Conservation (phyloP, 1,140 invertebrate species). For the Musca domestica region DNA sequence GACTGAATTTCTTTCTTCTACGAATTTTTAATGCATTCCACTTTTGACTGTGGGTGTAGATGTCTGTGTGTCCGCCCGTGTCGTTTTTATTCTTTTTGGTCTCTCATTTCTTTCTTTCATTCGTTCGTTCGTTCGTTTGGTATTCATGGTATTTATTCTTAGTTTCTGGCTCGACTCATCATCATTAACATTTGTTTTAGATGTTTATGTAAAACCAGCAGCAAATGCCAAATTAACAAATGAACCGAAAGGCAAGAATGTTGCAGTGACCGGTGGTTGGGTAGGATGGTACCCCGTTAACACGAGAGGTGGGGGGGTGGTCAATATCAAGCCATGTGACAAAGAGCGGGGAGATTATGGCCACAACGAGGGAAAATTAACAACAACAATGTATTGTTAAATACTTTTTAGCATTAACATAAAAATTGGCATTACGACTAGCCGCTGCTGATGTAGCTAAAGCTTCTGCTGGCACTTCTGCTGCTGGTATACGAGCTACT, state of each 20-base stretch:
- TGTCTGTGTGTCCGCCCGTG: no score
- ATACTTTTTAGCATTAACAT: constrained; percentile 12
- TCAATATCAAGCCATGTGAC: background rate
- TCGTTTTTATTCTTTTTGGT: no score
- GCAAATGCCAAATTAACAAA: background rate
- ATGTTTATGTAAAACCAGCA: constrained; percentile 9
- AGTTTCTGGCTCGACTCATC: no score
- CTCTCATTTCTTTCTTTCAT: no score
- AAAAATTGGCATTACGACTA: constrained; percentile 11
- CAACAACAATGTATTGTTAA: constrained; percentile 11
- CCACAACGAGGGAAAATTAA: background rate
- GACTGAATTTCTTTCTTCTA: no score
- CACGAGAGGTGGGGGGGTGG: background rate
- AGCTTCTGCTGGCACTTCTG: background rate
- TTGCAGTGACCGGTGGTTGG: no score
- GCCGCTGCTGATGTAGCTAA: background rate
- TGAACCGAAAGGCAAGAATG: background rate
- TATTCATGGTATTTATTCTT: no score
- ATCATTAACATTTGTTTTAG: constrained; percentile 8
- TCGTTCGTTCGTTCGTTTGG: no score
- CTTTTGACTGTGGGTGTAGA: no score
- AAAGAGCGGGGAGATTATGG: no score
- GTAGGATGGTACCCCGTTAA: no score
- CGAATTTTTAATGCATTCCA: no score
- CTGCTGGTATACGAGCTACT: background rate